These are phyloP conservation scores for Drosophila pseudotalamancana DNA, from an alignment of 2,888 invertebrate species.

Conservation along the genomic window DNA sequence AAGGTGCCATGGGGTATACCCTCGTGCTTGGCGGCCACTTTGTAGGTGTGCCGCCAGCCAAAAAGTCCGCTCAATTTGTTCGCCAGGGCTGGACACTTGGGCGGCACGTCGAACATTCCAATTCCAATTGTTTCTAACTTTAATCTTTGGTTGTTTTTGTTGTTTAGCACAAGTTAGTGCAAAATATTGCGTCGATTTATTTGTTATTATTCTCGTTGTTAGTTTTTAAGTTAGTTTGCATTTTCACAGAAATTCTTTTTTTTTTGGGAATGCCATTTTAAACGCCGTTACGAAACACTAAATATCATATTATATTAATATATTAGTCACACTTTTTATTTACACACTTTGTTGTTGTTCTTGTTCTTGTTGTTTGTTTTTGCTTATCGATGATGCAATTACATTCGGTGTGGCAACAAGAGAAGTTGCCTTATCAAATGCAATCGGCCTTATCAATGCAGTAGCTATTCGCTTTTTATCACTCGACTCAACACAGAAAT, in stretches of 20 bases:
- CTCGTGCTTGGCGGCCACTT: slow-evolving; percentile 91
- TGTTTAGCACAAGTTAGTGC: slow-evolving; percentile 6
- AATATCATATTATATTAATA: neutral
- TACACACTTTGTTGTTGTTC: slow-evolving; percentile 9
- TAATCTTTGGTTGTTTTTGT: slow-evolving; percentile 15
- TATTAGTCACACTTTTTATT: slow-evolving; percentile 3
- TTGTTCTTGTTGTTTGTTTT: slow-evolving; percentile 12
- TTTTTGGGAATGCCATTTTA: slow-evolving; percentile 1
- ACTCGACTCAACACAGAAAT: neutral
- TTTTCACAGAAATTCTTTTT: neutral
- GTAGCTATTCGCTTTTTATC: slow-evolving; percentile 11
- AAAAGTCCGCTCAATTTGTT: slow-evolving; percentile 91
- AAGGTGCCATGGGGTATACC: slow-evolving; percentile 84
- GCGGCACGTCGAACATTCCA: slow-evolving; percentile 87
- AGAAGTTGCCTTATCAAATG: slow-evolving; percentile 35
- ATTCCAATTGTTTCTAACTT: slow-evolving; percentile 2
- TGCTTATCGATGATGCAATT: slow-evolving; percentile 58
- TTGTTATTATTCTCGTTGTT: slow-evolving; percentile 7
- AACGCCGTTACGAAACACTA: slow-evolving; percentile 19
- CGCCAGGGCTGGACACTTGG: slow-evolving; percentile 90
- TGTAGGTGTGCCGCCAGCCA: slow-evolving; percentile 92
- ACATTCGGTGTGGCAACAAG: slow-evolving; percentile 1
- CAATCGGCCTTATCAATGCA: slow-evolving; percentile 34
- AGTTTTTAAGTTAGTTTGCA: neutral
- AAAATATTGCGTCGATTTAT: neutral